Base-by-base conservation (phyloP, 2,888 invertebrate genomes). In the Lycocerus yunnanus region DNA sequence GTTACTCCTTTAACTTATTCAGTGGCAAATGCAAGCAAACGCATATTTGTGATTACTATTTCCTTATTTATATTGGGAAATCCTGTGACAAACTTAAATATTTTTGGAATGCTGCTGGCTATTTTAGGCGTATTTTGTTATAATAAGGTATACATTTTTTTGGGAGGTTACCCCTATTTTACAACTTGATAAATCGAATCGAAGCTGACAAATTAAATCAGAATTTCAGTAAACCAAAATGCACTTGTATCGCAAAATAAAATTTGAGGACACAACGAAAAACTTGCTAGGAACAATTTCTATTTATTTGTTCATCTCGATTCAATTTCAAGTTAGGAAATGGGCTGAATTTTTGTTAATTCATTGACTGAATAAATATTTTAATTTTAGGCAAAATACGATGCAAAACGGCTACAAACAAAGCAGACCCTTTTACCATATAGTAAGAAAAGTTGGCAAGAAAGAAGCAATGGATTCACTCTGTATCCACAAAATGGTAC, bases 1-100 rank as follows among this genome's bases (percentile, higher is more conserved):
- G 96, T 98, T 58, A 93, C 97, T n/a, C 97, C 98, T 59, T 89
- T 98, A 27, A 96, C 97, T 0, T 98, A 98, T 88, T 97, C 97
- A 0, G 97, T 98, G 72, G 97, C 97, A 69, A 98, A 96, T 87
- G 96, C 97, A 20, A 96, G 97, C 70, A 98, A 98, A 88, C 90
- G 98, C 81, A 96, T 97, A 80, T 95, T 93, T 81, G 96, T 98
- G 72, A 98, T 98, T 84, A 93, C 91, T 11, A 93, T 95, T 27
- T 97, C 98, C 66, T 89, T 98, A 80, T 87, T 97, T 78, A 89
- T 96, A 83, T 89, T 98, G 81, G 93, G 94, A 71, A 98, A 98
- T 89, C 98, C 98, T 4, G 97, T 98, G 58, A 94, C 97, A 59
- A 89, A 92, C 81, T 87, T 93, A 68, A 98, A 98, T 88, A 88